These are phyloP conservation scores for Numenius phaeopus DNA, from an alignment of 2,797 vertebrate genomes.

Conservation along the genomic window DNA sequence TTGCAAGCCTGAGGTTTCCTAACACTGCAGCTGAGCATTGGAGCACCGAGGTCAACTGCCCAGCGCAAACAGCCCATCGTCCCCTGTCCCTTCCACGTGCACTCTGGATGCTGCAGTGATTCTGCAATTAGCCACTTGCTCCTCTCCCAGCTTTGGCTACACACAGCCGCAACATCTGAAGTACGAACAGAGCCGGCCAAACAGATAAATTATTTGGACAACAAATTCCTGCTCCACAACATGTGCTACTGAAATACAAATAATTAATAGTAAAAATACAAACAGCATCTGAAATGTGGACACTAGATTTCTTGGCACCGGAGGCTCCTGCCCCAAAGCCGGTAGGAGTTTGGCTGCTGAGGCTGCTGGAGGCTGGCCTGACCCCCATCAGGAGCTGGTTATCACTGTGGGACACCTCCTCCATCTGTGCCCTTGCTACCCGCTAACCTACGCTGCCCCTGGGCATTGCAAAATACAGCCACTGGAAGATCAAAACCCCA, in stretches of 20 bases:
- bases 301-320: neutral
- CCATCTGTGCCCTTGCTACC: neutral
- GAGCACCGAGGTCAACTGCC: neutral
- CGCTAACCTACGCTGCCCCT: fast-evolving
- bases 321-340: neutral
- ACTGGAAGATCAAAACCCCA: fast-evolving
- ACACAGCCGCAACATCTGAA: neutral
- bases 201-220: neutral
- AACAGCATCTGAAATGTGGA: neutral
- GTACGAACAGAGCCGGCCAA: neutral
- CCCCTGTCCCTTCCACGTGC: neutral
- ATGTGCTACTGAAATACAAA: neutral
- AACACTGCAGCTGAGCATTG: neutral
- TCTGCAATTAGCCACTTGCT: neutral
- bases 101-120: neutral
- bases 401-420: fast-evolving
- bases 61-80: neutral
- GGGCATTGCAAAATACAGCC: neutral
- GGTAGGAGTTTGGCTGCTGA: neutral
- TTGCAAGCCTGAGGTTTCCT: neutral
- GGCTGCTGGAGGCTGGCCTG: neutral
- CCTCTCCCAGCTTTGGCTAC: neutral
- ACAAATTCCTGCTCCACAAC: neutral
- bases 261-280: neutral
- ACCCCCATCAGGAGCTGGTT: neutral